Conservation (phyloP, 2,797 vertebrate genomes). For the Oryzias sinensis region DNA sequence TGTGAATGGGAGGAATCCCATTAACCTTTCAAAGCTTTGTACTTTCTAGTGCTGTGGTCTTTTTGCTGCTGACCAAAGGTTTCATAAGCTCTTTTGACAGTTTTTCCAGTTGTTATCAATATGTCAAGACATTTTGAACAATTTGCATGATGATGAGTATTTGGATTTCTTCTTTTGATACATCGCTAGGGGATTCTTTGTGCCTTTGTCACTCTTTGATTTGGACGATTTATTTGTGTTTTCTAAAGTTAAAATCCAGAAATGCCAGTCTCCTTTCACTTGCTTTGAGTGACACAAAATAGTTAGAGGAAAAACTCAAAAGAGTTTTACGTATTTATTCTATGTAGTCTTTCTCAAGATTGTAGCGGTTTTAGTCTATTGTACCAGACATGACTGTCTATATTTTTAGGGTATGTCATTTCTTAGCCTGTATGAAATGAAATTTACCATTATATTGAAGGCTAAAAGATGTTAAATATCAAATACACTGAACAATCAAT, state of each 20-base stretch:
- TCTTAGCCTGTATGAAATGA: too few relatives aligned
- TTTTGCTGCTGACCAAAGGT: constrained; percentile 4
- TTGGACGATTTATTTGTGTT: neutral
- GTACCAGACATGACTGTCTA: too few relatives aligned
- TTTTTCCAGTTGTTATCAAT: constrained; percentile 40
- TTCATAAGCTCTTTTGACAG: constrained; percentile 33
- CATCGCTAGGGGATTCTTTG: neutral
- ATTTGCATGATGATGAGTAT: constrained; percentile 42
- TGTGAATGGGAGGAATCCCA: constrained; percentile 33
- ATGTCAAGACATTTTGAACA: constrained; percentile 31
- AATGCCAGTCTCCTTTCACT: constrained; percentile 3
- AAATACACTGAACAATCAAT: too few relatives aligned
- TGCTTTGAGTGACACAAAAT: too few relatives aligned
- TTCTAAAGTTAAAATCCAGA: neutral
- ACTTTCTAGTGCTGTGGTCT: constrained; percentile 16
- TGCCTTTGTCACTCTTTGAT: neutral
- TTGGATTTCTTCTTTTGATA: constrained; percentile 20
- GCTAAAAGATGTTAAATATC: too few relatives aligned
- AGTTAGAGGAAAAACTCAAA: too few relatives aligned
- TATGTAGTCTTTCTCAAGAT: too few relatives aligned
- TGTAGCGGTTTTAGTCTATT: too few relatives aligned
- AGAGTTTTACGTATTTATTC: too few relatives aligned
- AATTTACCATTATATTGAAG: too few relatives aligned
- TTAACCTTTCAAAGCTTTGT: constrained; percentile 60
- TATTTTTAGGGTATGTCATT: too few relatives aligned